Evolutionary conservation across 2,113 vertebrate species (phyloP).

Genomic region (Labeo catla): DNA sequence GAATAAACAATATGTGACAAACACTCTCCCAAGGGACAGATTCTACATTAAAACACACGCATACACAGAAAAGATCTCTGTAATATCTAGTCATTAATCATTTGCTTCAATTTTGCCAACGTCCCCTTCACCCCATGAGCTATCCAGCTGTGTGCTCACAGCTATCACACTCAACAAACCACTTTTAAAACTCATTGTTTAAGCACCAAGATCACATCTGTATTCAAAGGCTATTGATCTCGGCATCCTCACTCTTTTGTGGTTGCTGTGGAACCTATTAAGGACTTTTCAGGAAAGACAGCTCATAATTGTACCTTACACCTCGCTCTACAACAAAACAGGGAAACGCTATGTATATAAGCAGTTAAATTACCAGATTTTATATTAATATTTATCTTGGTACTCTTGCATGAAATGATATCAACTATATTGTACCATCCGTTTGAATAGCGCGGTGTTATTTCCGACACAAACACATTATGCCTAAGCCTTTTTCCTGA

Average conservation of each 20-base stretch:
- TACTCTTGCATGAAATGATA: conserved; percentile 6
- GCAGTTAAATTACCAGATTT: conserved; percentile 23
- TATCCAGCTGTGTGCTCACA: background rate
- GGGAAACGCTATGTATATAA: background rate
- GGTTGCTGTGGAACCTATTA: background rate
- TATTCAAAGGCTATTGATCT: conserved; percentile 35
- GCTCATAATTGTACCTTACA: background rate
- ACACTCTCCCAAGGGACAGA: background rate
- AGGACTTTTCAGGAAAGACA: conserved; percentile 17
- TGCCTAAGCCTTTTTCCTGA: background rate
- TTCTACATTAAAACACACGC: background rate
- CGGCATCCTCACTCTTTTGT: background rate
- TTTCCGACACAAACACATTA: conserved; percentile 36
- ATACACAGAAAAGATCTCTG: conserved; percentile 10
- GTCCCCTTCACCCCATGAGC: background rate
- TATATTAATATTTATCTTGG: conserved; percentile 34
- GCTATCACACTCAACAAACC: conserved; percentile 24
- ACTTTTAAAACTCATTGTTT: conserved; percentile 10
- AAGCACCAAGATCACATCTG: conserved; percentile 15
- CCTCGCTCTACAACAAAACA: background rate
- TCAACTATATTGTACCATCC: background rate
- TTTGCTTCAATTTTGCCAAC: background rate
- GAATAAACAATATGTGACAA: conserved; percentile 4
- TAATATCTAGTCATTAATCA: background rate
- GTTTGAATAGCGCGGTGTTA: background rate